Evolutionary conservation across 2,113 vertebrate genomes (phyloP), one percentile per base, ranked within the genome.

Genomic region (Rhinopomastus cyanomelas): DNA sequence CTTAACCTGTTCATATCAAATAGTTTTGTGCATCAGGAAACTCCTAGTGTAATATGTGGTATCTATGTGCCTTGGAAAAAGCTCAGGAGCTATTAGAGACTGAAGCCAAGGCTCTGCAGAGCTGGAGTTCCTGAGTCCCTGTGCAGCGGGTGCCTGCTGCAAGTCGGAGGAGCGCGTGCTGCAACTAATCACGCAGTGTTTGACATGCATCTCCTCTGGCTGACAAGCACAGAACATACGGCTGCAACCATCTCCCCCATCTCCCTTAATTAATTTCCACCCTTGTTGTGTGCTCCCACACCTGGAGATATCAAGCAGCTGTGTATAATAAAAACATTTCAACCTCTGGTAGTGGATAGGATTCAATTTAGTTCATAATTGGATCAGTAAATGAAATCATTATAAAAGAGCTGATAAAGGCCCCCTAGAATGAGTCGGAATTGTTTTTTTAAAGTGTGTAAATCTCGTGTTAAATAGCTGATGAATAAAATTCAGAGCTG

Each of bases 281-380:
- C 90, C 81, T 61, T 78, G 72, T 53, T 18, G 60, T n/a, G 78
- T 46, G 53, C 92, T 87, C 89, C 83, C 92, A 95, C 93, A 94
- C 93, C 90, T 96, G 94, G 66, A 81, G 92, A 56, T 87, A 95
- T 65, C 94, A 90, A 93, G 59, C 83, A 91, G 86, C 93, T 93
- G 90, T 9, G 5, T 55, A 4, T 23, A 76, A 90, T 90, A 67
- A 88, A 91, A 92, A 56, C 81, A 87, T 16, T 81, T 46, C 6
- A 83, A 86, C 80, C 83, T 42, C 49, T 32, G 69, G 62, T 62
- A 59, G 93, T 3, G 4, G 83, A 37, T 32, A 29, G 84, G 34
- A 79, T 85, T 73, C 77, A 66, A 83, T 92, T 81, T 5, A 1
- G 17, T 75, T 87, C 32, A 8, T 90, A 93, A 94, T 95, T 81